Conservation (phyloP, 2,113 vertebrate species). For the Synodontis membranacea region DNA sequence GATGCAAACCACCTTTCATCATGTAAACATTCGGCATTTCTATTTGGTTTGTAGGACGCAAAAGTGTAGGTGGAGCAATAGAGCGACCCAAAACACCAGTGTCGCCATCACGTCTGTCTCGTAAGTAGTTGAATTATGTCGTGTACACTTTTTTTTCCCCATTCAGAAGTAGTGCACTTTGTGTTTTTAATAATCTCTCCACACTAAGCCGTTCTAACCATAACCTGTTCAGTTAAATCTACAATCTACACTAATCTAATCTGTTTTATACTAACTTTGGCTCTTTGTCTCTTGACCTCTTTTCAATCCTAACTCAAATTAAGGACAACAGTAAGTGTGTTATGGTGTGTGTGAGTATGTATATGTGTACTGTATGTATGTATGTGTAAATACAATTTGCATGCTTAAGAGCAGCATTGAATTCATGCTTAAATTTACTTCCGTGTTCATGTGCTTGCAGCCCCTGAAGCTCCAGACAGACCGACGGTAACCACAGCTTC, state of each 20-base stretch:
- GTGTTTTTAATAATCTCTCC: background rate
- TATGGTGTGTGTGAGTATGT: conserved; percentile 12
- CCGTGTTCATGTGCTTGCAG: conserved; percentile 63
- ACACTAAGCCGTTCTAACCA: background rate
- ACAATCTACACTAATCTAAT: conserved; percentile 48
- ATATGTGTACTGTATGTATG: conserved; percentile 23
- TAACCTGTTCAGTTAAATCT: background rate
- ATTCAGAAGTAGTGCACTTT: background rate
- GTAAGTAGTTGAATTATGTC: conserved; percentile 60
- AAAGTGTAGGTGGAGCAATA: conserved; percentile 52
- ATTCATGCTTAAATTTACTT: background rate
- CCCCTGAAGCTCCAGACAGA: conserved; percentile 95
- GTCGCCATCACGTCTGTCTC: conserved; percentile 70
- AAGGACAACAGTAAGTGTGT: conserved; percentile 71
- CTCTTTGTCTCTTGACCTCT: conserved; percentile 55
- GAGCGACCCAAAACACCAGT: conserved; percentile 73
- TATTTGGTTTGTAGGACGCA: conserved; percentile 61
- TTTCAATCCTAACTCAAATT: conserved; percentile 65
- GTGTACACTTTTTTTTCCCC: background rate
- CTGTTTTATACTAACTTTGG: conserved; percentile 33
- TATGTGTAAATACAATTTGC: conserved; percentile 22
- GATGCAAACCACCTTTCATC: background rate
- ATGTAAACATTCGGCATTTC: background rate
- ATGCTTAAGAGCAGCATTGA: conserved; percentile 9
- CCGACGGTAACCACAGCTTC: conserved; percentile 95